A percentile compares a stretch with the other conserved stretches of the same genome.
Conservation (phyloP, 2,797 vertebrate genomes). For the Enteromius argenteus region DNA sequence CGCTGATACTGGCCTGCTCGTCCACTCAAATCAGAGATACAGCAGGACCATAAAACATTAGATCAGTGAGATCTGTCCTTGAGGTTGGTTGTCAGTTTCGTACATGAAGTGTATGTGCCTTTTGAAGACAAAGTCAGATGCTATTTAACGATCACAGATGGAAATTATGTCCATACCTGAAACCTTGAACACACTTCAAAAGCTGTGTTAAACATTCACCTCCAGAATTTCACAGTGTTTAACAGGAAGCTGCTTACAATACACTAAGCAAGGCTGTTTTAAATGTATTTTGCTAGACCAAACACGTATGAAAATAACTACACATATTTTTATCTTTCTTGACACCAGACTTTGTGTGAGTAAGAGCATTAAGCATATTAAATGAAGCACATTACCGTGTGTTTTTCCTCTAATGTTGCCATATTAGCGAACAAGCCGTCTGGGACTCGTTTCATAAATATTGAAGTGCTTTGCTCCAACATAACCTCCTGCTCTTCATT, state of each 20-base stretch:
- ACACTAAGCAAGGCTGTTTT: not conserved
- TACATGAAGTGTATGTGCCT: not conserved
- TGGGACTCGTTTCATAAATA: slow-evolving; percentile 75
- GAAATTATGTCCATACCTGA: not conserved
- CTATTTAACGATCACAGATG: not conserved
- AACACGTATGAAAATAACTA: not conserved
- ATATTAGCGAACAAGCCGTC: slow-evolving; percentile 66
- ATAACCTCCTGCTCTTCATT: slow-evolving; percentile 74
- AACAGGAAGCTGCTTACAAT: not conserved
- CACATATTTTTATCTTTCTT: not conserved
- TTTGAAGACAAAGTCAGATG: not conserved
- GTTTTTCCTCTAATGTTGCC: slow-evolving; percentile 50
- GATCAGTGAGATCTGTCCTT: not conserved
- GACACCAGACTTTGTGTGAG: not conserved
- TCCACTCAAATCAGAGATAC: not conserved
- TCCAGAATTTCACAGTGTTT: not conserved
- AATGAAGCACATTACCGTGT: slow-evolving; percentile 29
- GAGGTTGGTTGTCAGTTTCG: not conserved
- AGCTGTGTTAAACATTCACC: not conserved
- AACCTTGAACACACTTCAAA: not conserved
- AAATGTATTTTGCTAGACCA: not conserved
- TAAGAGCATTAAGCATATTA: not conserved
- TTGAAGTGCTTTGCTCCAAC: slow-evolving; percentile 77
- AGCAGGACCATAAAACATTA: not conserved
- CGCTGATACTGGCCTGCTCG: not conserved